Conservation (phyloP, 1,140 invertebrate species). For the Oedothorax gibbosus region DNA sequence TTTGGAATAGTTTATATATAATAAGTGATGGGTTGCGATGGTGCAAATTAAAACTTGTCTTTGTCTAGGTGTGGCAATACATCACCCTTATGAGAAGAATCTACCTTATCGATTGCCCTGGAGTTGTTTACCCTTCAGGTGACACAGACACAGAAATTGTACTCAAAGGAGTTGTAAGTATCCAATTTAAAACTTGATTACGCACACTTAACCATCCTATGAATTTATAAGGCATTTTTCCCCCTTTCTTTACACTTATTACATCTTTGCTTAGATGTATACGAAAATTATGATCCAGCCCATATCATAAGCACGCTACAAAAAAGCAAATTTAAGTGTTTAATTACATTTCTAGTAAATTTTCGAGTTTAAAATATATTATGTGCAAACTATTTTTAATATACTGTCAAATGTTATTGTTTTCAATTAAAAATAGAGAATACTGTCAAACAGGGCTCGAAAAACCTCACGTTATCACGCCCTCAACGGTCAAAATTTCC, state of each 20-base stretch:
- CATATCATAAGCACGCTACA: too few species aligned
- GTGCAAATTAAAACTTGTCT: background rate
- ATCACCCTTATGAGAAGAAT: slow-evolving; percentile 98
- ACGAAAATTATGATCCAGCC: background rate
- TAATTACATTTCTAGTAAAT: too few species aligned
- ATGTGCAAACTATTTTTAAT: too few species aligned
- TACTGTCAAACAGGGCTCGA: too few species aligned
- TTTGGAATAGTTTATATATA: too few species aligned
- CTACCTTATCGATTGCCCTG: slow-evolving; percentile 99
- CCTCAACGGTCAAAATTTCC: too few species aligned
- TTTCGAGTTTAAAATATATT: too few species aligned
- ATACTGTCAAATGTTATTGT: too few species aligned
- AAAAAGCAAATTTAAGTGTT: too few species aligned
- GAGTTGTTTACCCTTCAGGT: slow-evolving; percentile 95
- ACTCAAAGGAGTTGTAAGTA: slow-evolving; percentile 76
- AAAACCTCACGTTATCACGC: too few species aligned
- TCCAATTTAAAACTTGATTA: background rate
- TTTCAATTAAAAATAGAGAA: too few species aligned
- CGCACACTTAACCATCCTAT: background rate
- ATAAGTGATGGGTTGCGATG: background rate
- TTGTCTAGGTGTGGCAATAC: slow-evolving; percentile 89
- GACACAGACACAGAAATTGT: slow-evolving; percentile 93
- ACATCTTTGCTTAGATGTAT: background rate
- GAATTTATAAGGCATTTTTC: background rate
- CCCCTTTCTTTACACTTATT: background rate